Evolutionary conservation across 1,140 invertebrate genomes (phyloP).

Genomic region (Trichoplusia ni): DNA sequence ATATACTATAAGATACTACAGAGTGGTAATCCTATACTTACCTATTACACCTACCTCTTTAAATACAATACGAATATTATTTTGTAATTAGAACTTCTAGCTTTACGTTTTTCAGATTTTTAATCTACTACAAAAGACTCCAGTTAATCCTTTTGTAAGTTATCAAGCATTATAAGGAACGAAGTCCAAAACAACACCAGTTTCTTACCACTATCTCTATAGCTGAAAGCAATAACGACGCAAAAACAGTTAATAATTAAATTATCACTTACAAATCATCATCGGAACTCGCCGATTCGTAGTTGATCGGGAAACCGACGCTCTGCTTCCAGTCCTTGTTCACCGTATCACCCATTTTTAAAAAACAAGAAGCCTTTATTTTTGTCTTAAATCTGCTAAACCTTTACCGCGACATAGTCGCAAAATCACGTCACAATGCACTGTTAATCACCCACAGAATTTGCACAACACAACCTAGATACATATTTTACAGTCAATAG

Average conservation of each 20-base stretch:
- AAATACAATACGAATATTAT: too few species aligned
- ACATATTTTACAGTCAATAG: not conserved
- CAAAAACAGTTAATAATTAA: slow-evolving; percentile 2
- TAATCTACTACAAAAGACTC: too few species aligned
- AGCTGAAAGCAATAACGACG: not conserved
- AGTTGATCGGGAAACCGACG: slow-evolving; percentile 68
- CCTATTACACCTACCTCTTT: too few species aligned
- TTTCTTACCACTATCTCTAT: not conserved
- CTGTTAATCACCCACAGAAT: slow-evolving; percentile 41
- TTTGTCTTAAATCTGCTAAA: not conserved
- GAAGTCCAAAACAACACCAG: too few species aligned
- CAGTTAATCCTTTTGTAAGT: too few species aligned
- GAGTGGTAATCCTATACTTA: too few species aligned
- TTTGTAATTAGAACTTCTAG: too few species aligned
- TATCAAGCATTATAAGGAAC: too few species aligned
- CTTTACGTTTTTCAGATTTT: too few species aligned
- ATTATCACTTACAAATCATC: slow-evolving; percentile 67
- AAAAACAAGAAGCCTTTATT: slow-evolving; percentile 4
- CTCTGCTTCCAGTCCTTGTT: slow-evolving; percentile 67
- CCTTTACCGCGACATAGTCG: slow-evolving; percentile 13
- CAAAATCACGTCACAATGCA: slow-evolving; percentile 13
- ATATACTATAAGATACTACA: too few species aligned
- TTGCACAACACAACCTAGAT: slow-evolving; percentile 35
- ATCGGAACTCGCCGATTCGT: slow-evolving; percentile 63
- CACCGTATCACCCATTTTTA: slow-evolving; percentile 48